Percentiles rank a stretch among this genome's conserved stretches.
phyloP scores from a whole-genome alignment of 2,888 invertebrate species.

The Lasioglossum villosulum region DNA sequence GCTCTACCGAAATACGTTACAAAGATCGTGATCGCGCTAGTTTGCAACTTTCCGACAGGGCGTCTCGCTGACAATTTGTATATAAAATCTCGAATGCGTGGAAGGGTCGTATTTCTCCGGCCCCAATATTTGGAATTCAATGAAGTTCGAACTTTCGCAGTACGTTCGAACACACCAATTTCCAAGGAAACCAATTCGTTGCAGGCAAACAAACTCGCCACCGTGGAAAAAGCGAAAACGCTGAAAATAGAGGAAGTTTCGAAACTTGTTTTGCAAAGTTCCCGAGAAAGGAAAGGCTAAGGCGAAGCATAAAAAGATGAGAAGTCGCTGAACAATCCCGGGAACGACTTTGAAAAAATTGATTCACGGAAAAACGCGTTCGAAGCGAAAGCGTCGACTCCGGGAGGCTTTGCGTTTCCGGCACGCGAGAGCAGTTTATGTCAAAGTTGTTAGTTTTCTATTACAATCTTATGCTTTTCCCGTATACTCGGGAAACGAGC shows the following conservation, averaged over 20 bases:
- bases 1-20: not conserved
- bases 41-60: not conserved
- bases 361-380: constrained; percentile 6
- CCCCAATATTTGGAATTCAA: not conserved
- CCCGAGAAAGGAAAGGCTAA: not conserved
- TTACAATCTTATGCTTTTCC: not conserved
- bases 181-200: constrained; percentile 4
- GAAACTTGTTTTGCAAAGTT: constrained; percentile 9
- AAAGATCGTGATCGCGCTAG: not conserved
- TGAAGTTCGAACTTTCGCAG: not conserved
- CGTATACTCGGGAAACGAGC: not conserved
- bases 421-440: not conserved
- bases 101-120: not conserved
- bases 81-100: not conserved
- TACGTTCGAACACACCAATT: not conserved
- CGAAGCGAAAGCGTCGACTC: not conserved
- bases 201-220: not conserved
- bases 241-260: not conserved
- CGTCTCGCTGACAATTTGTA: constrained; percentile 9
- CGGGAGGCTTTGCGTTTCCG: not conserved
- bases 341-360: constrained; percentile 7
- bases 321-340: constrained; percentile 4
- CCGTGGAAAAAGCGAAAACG: not conserved
- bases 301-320: constrained; percentile 8
- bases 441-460: not conserved